Conservation (phyloP, 2,113 vertebrate species). For the Rattus norvegicus region GRCr8 NC_086019.1:187291001-187291500, state of each 20-base stretch:
- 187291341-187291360: neutral
- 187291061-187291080: neutral
- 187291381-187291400: neutral
- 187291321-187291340: neutral
- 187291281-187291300: neutral
- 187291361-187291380: neutral
- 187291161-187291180: neutral
- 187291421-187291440: neutral
- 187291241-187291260: neutral
- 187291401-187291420: neutral
- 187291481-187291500: neutral
- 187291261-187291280: neutral
- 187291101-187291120: neutral
- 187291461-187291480: neutral
- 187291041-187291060: neutral
- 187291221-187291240: neutral
- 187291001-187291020: neutral
- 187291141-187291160: neutral
- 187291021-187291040: neutral
- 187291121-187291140: neutral
- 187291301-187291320: neutral
- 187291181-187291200: neutral
- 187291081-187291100: too few relatives aligned
- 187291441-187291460: neutral
- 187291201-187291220: neutral